Evolutionary conservation across 2,888 invertebrate species (phyloP).

Genomic region (Tiphia femorata): DNA sequence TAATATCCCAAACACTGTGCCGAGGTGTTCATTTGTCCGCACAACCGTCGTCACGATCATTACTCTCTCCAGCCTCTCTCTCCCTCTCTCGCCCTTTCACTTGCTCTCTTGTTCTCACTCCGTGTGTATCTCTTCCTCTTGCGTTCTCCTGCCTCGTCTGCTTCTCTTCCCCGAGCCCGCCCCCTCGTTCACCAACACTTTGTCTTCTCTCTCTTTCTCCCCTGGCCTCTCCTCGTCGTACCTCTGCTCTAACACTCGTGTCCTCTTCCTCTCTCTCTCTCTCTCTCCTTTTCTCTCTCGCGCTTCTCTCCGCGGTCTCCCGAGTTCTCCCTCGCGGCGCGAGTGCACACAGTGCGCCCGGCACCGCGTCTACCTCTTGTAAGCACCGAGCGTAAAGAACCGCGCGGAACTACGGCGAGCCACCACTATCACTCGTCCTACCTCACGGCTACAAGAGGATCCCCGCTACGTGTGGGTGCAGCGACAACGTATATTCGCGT

Average conservation of each 20-base stretch:
- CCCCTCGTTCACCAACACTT: conserved; percentile 3
- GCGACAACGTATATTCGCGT: no score
- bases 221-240: not conserved
- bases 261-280: conserved; percentile 1
- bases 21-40: conserved; percentile 64
- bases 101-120: no score
- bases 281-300: not conserved
- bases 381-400: conserved; percentile 31
- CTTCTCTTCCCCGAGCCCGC: conserved; percentile 17
- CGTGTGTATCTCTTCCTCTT: conserved; percentile 8
- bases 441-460: no score
- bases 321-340: conserved; percentile 16
- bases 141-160: no score
- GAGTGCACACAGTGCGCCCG: no score
- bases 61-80: conserved; percentile 38
- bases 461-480: no score
- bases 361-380: conserved; percentile 17
- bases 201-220: conserved; percentile 4
- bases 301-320: conserved; percentile 15
- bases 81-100: not conserved
- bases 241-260: no score
- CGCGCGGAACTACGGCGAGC: conserved; percentile 15
- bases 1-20: conserved; percentile 65
- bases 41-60: conserved; percentile 55
- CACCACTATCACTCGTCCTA: no score